Evolutionary conservation across 2,797 vertebrate species (phyloP).

Genomic region (Oreochromis grahami): DNA sequence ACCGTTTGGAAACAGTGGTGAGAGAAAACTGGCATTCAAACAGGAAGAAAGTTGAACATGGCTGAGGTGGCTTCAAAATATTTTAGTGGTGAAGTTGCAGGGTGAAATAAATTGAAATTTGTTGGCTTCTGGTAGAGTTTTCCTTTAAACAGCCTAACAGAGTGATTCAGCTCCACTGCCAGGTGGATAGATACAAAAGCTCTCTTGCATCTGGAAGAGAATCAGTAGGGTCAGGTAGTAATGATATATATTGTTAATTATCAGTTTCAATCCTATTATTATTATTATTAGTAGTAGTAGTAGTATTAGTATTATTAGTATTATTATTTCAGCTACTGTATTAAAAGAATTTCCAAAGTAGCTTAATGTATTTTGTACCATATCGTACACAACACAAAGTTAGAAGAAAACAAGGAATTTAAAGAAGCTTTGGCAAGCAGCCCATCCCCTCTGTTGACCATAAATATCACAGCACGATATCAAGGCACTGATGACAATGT

Average conservation of each 20-base stretch:
- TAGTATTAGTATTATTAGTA: neutral
- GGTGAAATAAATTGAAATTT: neutral
- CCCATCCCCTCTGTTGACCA: neutral
- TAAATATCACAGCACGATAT: neutral
- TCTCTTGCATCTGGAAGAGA: neutral
- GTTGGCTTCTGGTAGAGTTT: neutral
- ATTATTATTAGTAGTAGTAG: too few relatives aligned
- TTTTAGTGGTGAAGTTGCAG: neutral
- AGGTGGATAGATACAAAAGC: neutral
- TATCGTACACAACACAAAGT: neutral
- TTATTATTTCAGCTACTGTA: neutral
- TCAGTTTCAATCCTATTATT: neutral
- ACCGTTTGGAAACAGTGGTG: neutral
- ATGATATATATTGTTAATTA: neutral
- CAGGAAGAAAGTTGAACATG: neutral
- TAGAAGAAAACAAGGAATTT: neutral
- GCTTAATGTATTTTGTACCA: neutral
- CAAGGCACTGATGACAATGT: neutral
- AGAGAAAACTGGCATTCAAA: neutral
- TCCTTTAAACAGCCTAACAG: neutral
- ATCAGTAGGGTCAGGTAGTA: neutral
- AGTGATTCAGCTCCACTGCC: neutral
- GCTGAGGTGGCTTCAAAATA: neutral
- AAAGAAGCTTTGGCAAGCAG: neutral
- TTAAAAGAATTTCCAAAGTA: neutral